Evolutionary conservation across 2,113 vertebrate species (phyloP), one percentile per base, ranked within the genome.

Genomic region (Rhinoptilus africanus): DNA sequence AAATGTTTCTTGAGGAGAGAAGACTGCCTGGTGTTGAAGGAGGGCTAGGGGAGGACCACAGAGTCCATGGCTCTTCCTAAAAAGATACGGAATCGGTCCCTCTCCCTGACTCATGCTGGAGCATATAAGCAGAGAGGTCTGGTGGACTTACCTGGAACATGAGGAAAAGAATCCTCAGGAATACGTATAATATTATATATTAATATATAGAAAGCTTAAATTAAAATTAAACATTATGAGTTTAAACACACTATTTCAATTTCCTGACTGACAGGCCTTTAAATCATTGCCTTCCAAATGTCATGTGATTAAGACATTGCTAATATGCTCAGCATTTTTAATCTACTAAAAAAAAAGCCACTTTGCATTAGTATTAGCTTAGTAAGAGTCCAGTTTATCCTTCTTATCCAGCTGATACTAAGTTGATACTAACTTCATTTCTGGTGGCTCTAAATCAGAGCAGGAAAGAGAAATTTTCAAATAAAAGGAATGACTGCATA

Each of bases 11-110:
- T n/a, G 32, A 69, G 11, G 13, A 51, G 1, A 56, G 6, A 39
- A 32, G 32, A 7, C 37, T 86, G 4, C 3, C 9, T 37, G 8
- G 19, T 59, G 28, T 57, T 88, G 39, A 66, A 85, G 13, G 13
- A 82, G 14, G 45, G 7, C 5, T 78, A n/a, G 10, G 9, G 35
- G 14, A 62, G 6, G 34, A 39, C 26, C 5, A 66, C 4, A 57
- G 53, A 53, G 4, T 12, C 6, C 41, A 6, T n/a, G 22, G 7
- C 4, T 75, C 4, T 28, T 45, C 19, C 32, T 18, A 3, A 27
- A 92, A 64, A 30, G 16, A 45, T 4, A 27, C 3, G 2, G 10
- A 57, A n/a, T 45, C 4, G 0, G 10, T 13, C n/a, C 2, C 5
- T 75, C 28, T 67, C 28, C 10, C 39, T 85, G 26, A 3, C 16